Base-by-base conservation (phyloP, 1,140 invertebrate genomes). In the Pissodes strobi region DNA sequence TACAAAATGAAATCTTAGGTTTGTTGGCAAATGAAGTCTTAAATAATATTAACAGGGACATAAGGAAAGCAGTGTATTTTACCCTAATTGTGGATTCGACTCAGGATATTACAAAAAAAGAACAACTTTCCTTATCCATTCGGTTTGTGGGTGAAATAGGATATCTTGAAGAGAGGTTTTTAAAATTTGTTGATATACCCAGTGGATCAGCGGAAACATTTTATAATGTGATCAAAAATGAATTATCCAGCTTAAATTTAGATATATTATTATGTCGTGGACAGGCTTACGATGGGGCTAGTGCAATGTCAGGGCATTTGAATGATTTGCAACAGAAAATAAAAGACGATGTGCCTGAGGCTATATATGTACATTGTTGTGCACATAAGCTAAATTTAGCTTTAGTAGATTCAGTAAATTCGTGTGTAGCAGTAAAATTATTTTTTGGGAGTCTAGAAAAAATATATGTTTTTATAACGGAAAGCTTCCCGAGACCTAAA, bases 321-420 rank as follows among this genome's bases (percentile, higher is more conserved):
- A 46, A 46, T 23, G 43, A 9, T 2, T n/a, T 46, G 2, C 43
- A 46, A 46, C 0, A 1, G n/a, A n/a, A n/a, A n/a, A n/a, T n/a
- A 46, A 46, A 46, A 46, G 21, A 22, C 22, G 12, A 3, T 46
- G 43, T 46, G 2, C 43, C 18, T 46, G 43, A 46, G 43, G 22
- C 43, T 46, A 46, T 46, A 46, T 46, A 46, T 21, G 12, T 22
- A 2, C 43, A 46, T 23, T 46, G 43, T n/a, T 46, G 43, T 46
- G 43, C 43, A 12, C 22, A 46, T 46, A 46, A 46, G 1, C 18
- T 46, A n/a, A 5, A 46, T 46, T n/a, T 46, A 46, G 43, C 12
- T 46, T n/a, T 46, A 5, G 43, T 46, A 46, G 19, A 46, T 18
- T 1, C 19, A 1, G 17, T 46, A 46, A 46, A 46, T n/a, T 1